Conservation (phyloP, 2,888 invertebrate species). For the Cerastis rubricosa region DNA sequence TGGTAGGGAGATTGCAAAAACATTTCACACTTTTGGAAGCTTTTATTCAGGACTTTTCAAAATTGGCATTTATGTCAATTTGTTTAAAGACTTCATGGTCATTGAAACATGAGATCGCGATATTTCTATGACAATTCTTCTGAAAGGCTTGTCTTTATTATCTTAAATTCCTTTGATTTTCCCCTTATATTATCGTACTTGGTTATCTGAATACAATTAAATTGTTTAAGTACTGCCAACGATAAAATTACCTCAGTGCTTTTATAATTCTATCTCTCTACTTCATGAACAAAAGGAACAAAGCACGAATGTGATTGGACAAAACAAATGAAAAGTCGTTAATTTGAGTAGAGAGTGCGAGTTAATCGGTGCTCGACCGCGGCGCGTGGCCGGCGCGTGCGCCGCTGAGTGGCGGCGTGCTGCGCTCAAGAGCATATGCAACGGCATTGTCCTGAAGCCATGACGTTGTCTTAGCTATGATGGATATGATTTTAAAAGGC, state of each 20-base stretch:
- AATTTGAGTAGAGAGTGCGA: constrained; percentile 66
- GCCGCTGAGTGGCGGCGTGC: constrained; percentile 80
- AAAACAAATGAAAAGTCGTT: constrained; percentile 62
- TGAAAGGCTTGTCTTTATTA: not conserved
- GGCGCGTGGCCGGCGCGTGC: constrained; percentile 84
- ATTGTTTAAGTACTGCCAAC: not conserved
- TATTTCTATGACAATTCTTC: too few relatives aligned
- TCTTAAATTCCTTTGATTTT: not conserved
- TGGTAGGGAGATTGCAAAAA: too few relatives aligned
- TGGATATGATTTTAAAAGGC: constrained; percentile 14
- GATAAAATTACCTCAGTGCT: not conserved
- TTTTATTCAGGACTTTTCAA: not conserved
- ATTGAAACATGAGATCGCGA: too few relatives aligned
- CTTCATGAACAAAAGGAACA: constrained; percentile 23
- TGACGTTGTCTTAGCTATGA: constrained; percentile 45
- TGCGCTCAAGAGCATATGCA: constrained; percentile 87
- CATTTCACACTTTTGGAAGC: too few relatives aligned
- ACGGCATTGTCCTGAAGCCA: constrained; percentile 50
- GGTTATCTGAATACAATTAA: not conserved
- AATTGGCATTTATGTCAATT: not conserved
- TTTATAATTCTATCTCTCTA: not conserved
- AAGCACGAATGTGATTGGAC: constrained; percentile 47
- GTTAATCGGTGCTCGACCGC: constrained; percentile 70
- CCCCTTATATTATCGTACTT: not conserved
- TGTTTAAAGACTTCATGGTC: not conserved